Evolutionary conservation across 2,888 invertebrate genomes (phyloP), one percentile per base, ranked within the genome.

Genomic region (Digitonthophagus gazella): DNA sequence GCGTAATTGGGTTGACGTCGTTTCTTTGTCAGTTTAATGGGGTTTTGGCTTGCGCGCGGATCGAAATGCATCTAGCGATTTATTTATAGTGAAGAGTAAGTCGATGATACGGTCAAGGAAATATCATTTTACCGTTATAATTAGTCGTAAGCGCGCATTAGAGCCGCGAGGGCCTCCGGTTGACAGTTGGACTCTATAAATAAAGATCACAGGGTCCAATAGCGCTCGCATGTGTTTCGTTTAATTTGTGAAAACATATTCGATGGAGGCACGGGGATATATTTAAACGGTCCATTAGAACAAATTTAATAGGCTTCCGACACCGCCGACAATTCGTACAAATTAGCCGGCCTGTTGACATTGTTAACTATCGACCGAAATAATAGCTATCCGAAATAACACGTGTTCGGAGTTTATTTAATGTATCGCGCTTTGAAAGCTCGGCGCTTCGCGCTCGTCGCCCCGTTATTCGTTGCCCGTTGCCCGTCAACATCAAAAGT

Each of bases 51-150:
- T 61, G 15, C 6, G 57, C 4, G 57, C 14, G 15, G 15, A 15
- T 16, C 19, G 61, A 20, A 20, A 20, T 19, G 61, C 28, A 44
- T 44, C 28, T 44, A n/a, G 61, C 16, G 16, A 20, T 16, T 18
- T 20, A 19, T n/a, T 16, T 61, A 18, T 61, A 61, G 61, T 61
- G 18, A 6, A 19, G 20, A 61, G 61, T 20, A n/a, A 18, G 18
- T 16, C 61, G 28, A 44, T 44, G 28, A 44, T 44, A 44, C 28
- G 28, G 28, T 44, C 28, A 44, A 44, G 73, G 74, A 75, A 75
- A 77, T 77, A 76, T 78, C 76, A 75, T 77, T 75, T 77, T 77
- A 74, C 76, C 73, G 77, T 76, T 79, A 79, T 80, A 80, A 80
- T 80, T 79, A 80, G 79, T 44, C 28, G 77, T 75, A 74, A 74